phyloP scores from a whole-genome alignment of 2,797 vertebrate genomes.

The Labroides dimidiatus region DNA sequence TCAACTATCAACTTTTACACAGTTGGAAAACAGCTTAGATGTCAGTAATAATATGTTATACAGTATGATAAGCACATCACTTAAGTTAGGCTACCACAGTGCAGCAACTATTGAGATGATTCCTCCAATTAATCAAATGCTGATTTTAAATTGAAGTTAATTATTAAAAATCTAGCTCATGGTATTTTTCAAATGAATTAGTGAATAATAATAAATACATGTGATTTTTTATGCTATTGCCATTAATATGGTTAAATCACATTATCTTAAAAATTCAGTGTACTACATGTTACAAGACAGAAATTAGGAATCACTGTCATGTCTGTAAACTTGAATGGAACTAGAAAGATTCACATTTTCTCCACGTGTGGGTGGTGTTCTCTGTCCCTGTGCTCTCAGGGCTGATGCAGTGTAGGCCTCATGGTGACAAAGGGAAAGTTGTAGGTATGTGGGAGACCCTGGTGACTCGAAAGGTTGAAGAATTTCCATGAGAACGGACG shows the following conservation, averaged over 20 bases:
- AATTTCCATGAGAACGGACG: constrained; percentile 86
- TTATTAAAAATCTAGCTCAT: background rate
- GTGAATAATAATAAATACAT: background rate
- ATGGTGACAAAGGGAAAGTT: constrained; percentile 88
- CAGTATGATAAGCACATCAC: too few relatives aligned
- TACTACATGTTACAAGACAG: background rate
- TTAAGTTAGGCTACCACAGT: background rate
- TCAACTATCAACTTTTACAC: background rate
- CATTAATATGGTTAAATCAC: background rate
- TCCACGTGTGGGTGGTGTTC: background rate
- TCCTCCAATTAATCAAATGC: background rate
- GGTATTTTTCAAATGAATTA: background rate
- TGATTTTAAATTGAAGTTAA: background rate
- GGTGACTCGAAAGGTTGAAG: constrained; percentile 87
- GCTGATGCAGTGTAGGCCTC: constrained; percentile 79
- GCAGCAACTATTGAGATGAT: background rate
- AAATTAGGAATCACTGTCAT: background rate
- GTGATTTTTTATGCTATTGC: background rate
- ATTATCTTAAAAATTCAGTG: background rate
- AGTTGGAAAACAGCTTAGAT: constrained; percentile 3
- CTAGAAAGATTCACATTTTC: background rate
- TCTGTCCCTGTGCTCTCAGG: constrained; percentile 37
- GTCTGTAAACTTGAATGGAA: background rate
- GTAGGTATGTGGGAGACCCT: constrained; percentile 87
- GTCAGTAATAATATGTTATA: background rate